phyloP scores from a whole-genome alignment of 2,113 vertebrate species.

The Hippocampus guttulatus region DNA sequence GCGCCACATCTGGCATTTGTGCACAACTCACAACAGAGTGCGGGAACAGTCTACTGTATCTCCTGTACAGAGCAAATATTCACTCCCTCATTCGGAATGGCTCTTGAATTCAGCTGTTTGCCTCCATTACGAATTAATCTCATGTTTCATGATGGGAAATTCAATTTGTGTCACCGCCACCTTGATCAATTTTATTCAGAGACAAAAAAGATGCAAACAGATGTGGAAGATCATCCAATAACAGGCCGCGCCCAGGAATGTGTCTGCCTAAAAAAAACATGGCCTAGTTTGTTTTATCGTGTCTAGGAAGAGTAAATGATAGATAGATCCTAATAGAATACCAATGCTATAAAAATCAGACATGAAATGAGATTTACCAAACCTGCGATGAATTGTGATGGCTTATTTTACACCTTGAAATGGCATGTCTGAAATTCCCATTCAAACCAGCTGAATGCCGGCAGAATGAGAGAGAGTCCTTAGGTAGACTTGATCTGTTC shows the following conservation, averaged over 20 bases:
- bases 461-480: not conserved
- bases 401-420: not conserved
- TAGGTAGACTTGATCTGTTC: not conserved
- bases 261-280: not conserved
- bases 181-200: conserved; percentile 31
- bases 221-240: not conserved
- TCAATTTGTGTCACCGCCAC: conserved; percentile 25
- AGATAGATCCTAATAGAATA: not conserved
- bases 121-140: conserved; percentile 24
- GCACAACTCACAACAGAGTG: not conserved
- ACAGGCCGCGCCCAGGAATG: not conserved
- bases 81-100: not conserved
- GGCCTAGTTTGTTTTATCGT: not conserved
- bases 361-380: not conserved
- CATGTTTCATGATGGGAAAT: conserved; percentile 37
- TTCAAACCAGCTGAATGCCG: not conserved
- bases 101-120: not conserved
- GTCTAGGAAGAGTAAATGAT: not conserved
- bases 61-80: conserved; percentile 2
- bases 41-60: not conserved
- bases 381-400: not conserved
- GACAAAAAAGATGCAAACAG: not conserved
- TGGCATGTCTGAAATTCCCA: not conserved
- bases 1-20: not conserved
- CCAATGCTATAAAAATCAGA: not conserved